Evolutionary conservation across 1,140 invertebrate genomes (phyloP).

Genomic region (Melitaea cinxia): DNA sequence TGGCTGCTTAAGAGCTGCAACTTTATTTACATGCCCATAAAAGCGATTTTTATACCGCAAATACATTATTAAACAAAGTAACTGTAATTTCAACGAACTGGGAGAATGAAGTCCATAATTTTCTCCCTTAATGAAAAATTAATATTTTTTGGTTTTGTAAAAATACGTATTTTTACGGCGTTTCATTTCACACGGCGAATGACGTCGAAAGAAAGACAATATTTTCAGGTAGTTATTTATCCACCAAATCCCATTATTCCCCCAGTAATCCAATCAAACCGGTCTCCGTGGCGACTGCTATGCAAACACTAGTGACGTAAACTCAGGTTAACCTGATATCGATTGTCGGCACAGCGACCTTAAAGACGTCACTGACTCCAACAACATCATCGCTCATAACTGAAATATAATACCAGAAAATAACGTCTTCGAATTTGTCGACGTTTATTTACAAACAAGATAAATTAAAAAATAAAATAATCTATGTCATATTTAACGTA

Average conservation of each 20-base stretch:
- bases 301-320: slow-evolving; percentile 68
- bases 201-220: slow-evolving; percentile 1
- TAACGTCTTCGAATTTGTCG: too few relatives aligned
- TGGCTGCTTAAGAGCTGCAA: too few relatives aligned
- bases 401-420: not conserved
- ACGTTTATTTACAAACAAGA: not conserved
- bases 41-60: too few relatives aligned
- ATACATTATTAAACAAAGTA: too few relatives aligned
- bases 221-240: slow-evolving; percentile 28
- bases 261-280: slow-evolving; percentile 54
- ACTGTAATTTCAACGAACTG: too few relatives aligned
- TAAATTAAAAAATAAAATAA: not conserved
- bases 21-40: too few relatives aligned
- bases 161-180: too few relatives aligned
- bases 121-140: too few relatives aligned
- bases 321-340: slow-evolving; percentile 47
- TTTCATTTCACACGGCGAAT: not conserved
- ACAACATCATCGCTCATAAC: slow-evolving; percentile 8
- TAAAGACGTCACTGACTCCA: slow-evolving; percentile 43
- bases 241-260: slow-evolving; percentile 37
- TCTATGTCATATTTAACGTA: not conserved
- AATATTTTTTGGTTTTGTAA: too few relatives aligned
- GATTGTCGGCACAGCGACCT: slow-evolving; percentile 60
- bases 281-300: slow-evolving; percentile 65
- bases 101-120: too few relatives aligned